Evolutionary conservation across 35 echinoderm and acorn worm species (phyloP).

Genomic region (Chiridota heheva): DNA sequence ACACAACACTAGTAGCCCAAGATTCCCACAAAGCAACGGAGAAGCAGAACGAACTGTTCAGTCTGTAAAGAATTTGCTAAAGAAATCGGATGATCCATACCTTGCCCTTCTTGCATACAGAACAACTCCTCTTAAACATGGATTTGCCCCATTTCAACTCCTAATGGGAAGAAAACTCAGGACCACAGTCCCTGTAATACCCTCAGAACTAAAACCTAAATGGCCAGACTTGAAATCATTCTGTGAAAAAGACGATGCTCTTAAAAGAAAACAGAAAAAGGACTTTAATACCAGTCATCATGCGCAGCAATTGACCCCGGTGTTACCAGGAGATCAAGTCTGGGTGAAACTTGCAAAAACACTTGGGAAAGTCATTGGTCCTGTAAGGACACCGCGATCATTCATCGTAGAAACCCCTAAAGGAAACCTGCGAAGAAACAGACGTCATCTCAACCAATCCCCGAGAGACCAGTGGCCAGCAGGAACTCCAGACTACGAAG

Average conservation of each 20-base stretch:
- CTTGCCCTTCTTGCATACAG: background rate
- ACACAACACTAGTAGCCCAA: slow-evolving; percentile 60
- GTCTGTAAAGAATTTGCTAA: slow-evolving; percentile 34
- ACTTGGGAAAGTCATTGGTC: too few species aligned
- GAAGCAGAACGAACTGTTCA: slow-evolving; percentile 59
- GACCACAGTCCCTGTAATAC: background rate
- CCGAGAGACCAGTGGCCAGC: too few species aligned
- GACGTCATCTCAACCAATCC: background rate
- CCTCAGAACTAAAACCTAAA: background rate
- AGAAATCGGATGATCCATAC: slow-evolving; percentile 12
- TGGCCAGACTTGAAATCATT: background rate
- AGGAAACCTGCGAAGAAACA: background rate
- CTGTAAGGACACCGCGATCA: background rate
- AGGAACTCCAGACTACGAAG: too few species aligned
- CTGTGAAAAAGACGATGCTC: background rate
- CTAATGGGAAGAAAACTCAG: background rate
- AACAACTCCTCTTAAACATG: slow-evolving; percentile 10
- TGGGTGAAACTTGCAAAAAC: slow-evolving; percentile 38
- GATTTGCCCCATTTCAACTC: background rate
- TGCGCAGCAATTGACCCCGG: background rate
- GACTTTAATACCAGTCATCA: slow-evolving; percentile 9
- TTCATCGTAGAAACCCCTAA: background rate
- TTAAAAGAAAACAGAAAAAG: background rate
- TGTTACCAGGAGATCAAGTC: background rate
- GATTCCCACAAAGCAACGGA: slow-evolving; percentile 50